Base-by-base conservation (phyloP, 2,888 invertebrate genomes). In the Cynaeus angustus region DNA sequence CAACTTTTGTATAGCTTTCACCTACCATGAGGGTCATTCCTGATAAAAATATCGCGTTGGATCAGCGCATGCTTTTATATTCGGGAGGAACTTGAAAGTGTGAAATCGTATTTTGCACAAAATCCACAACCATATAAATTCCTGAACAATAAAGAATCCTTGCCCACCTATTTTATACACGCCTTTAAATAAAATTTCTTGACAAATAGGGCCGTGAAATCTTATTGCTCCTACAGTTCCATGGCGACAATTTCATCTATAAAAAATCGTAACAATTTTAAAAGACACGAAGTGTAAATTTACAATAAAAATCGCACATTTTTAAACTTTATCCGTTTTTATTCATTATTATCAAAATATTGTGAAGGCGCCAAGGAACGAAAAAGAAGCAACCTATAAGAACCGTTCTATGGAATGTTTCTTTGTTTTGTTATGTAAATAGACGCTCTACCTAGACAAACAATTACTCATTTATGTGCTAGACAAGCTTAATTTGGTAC, bases 21-120 rank as follows among this genome's bases (percentile, higher is more conserved):
- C 70, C 66, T 66, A 62, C 46, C 6, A 16, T 38, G 46, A 48
- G 66, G 70, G 66, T 62, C 65, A 56, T 64, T 69, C 62, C 41
- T 46, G 65, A 69, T 69, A 65, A 65, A 65, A 69, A 56, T 69
- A 64, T 69, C 64, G 30, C 41, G 26, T 38, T 62, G 69, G 65
- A 69, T 69, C 64, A 66, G 56, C 12, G 56, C 66, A 56, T 56
- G 14, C 48, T 56, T 66, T 56, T 53, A 66, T 56, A 46, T 66
- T 46, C 55, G 33, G n/a, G n/a, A 48, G 66, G 56, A 55, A 66
- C 56, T 46, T 14, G 16, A 13, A 52, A 53, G 26, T 61, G 61
- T 46, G 50, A 38, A 21, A 64, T 52, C 65, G 65, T 55, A 55
- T 45, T 64, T 43, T 43, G 53, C 37, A 38, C 10, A 64, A 43